A percentile compares a stretch with the other conserved stretches of the same genome.
Conservation (phyloP, 2,888 invertebrate genomes). For the Protophormia terraenovae region DNA sequence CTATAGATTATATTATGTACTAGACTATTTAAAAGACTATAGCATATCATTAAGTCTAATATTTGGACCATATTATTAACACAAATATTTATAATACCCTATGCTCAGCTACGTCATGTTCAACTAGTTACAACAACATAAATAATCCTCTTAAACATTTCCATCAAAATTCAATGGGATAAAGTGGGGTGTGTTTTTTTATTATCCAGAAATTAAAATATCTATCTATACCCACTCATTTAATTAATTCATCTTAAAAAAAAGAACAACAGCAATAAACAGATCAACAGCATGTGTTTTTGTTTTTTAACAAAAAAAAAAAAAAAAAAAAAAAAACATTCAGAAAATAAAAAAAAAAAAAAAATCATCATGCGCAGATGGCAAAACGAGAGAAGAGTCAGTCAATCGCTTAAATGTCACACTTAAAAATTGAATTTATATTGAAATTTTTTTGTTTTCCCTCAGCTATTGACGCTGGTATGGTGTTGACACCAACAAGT, state of each 20-base stretch:
- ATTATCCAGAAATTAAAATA: not conserved
- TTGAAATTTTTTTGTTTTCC: not conserved
- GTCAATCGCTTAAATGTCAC: not conserved
- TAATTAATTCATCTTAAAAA: not conserved
- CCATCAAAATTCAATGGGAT: not conserved
- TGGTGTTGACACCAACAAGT: conserved; percentile 51
- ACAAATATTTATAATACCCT: not conserved
- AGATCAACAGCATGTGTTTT: conserved; percentile 10
- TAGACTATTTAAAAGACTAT: no score
- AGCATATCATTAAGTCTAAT: no score
- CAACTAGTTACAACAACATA: not conserved
- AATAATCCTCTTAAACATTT: not conserved
- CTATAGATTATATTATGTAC: no score
- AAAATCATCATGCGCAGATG: not conserved
- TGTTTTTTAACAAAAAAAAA: no score
- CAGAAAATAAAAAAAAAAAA: not conserved
- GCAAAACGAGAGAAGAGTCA: not conserved
- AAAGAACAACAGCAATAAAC: not conserved
- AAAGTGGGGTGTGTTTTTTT: not conserved
- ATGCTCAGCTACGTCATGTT: not conserved
- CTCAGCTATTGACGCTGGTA: conserved; percentile 26
- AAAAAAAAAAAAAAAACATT: no score
- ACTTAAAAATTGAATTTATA: conserved; percentile 5
- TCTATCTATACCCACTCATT: not conserved
- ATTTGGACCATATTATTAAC: no score